phyloP scores from a whole-genome alignment of 1,140 invertebrate species.

The Nasonia vitripennis region DNA sequence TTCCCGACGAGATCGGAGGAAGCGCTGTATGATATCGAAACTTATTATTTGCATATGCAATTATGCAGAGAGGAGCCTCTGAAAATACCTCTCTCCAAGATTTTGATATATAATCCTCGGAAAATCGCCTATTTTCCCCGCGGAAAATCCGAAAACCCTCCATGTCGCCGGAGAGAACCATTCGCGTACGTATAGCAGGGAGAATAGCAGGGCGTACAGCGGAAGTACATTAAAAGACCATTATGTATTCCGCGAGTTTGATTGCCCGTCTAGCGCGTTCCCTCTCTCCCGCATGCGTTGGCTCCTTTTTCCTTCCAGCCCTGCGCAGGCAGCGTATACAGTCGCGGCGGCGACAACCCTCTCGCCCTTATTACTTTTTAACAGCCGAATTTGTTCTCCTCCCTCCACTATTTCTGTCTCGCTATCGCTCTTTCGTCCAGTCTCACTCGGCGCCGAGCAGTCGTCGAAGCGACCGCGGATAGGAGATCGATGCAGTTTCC shows the following conservation, averaged over 20 bases:
- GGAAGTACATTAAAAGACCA: conserved; percentile 27
- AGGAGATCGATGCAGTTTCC: conserved; percentile 60
- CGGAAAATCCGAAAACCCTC: too few species aligned
- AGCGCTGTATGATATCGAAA: too few species aligned
- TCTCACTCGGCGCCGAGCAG: too few species aligned
- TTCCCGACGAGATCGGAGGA: too few species aligned
- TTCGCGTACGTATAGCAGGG: neutral
- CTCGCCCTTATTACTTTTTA: conserved; percentile 11
- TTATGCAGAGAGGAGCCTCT: too few species aligned
- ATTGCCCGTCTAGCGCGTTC: conserved; percentile 32
- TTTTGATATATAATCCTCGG: neutral
- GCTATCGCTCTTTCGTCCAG: too few species aligned
- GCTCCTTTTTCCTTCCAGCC: too few species aligned
- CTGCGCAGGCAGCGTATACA: neutral
- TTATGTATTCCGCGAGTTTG: conserved; percentile 8
- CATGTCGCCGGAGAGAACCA: neutral
- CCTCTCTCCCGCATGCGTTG: conserved; percentile 35
- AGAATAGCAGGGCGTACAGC: neutral
- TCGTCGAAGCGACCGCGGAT: neutral
- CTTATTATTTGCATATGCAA: too few species aligned
- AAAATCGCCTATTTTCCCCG: neutral
- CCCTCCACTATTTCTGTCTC: neutral
- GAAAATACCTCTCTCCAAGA: too few species aligned
- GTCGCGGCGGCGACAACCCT: neutral
- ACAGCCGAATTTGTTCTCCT: neutral